phyloP scores from a whole-genome alignment of 2,797 vertebrate species.

The Spheniscus humboldti region DNA sequence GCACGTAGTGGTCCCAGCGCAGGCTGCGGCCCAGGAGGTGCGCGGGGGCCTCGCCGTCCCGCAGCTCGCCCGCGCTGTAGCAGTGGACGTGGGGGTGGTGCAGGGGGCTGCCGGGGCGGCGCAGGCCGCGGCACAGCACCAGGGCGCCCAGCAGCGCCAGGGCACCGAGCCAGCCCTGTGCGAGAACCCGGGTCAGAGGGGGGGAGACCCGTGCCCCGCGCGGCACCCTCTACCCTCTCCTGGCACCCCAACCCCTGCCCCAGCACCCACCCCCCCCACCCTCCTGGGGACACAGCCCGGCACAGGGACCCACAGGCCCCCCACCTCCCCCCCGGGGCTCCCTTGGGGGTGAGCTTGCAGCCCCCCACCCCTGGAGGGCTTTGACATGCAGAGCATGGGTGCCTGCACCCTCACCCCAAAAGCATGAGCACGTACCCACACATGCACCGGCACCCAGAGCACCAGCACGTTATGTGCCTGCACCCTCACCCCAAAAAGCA shows the following conservation, averaged over 20 bases:
- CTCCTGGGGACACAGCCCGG: no score
- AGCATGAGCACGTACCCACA: no score
- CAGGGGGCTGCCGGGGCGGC: not conserved
- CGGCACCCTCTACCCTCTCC: not conserved
- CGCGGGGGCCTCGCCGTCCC: not conserved
- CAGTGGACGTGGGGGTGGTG: not conserved
- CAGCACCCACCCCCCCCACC: not conserved
- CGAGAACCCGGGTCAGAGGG: not conserved
- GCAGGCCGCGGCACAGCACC: not conserved
- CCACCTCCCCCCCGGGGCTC: no score
- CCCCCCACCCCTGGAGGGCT: not conserved
- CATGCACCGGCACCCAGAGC: no score
- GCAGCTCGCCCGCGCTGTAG: slow-evolving; percentile 42
- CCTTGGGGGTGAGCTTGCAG: no score
- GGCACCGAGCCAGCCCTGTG: not conserved
- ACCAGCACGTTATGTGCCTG: not conserved
- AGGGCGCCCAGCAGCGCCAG: not conserved
- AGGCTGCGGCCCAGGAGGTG: slow-evolving; percentile 26
- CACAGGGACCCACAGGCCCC: no score
- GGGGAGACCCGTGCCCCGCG: no score
- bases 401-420: no score
- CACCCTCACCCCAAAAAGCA: not conserved
- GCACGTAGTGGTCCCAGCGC: slow-evolving; percentile 46
- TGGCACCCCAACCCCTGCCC: no score
- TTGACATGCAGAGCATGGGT: no score